Evolutionary conservation across 2,797 vertebrate species (phyloP).

Genomic region (Cynodonichthys magdalenae): DNA sequence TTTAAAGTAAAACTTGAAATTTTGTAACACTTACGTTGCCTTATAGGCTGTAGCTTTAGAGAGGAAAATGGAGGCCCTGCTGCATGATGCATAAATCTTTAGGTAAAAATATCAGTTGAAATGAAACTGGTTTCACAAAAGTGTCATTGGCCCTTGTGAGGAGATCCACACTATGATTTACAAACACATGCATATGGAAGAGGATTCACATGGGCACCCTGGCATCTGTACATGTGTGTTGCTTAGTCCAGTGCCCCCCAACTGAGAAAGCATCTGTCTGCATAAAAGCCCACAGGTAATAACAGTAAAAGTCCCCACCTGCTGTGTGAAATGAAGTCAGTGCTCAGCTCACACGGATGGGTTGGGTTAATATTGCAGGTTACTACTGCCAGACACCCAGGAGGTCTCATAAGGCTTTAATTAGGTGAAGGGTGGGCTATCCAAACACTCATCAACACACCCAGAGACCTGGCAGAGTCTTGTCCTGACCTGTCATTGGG

Average conservation of each 20-base stretch:
- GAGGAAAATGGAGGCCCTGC: background rate
- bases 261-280: constrained; percentile 78
- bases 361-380: constrained; percentile 64
- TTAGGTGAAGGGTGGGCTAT: constrained; percentile 65
- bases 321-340: constrained; percentile 63
- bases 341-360: constrained; percentile 53
- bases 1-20: no score
- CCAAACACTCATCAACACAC: constrained; percentile 56
- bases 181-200: constrained; percentile 22
- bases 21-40: background rate
- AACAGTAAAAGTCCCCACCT: constrained; percentile 71
- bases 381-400: constrained; percentile 47
- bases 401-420: constrained; percentile 63
- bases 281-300: constrained; percentile 74
- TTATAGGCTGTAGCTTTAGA: background rate
- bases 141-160: constrained; percentile 17
- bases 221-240: constrained; percentile 39
- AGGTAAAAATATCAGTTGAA: background rate
- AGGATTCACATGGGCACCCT: constrained; percentile 29
- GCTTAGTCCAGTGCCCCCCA: constrained; percentile 52
- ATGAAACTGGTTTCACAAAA: constrained; percentile 1
- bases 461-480: constrained; percentile 33
- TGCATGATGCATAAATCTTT: background rate
- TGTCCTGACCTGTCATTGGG: constrained; percentile 38
- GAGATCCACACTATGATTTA: constrained; percentile 24